A percentile compares a stretch with the other conserved stretches of the same genome.
phyloP scores from a whole-genome alignment of 2,888 invertebrate genomes.

The Muschampia plurimacula region DNA sequence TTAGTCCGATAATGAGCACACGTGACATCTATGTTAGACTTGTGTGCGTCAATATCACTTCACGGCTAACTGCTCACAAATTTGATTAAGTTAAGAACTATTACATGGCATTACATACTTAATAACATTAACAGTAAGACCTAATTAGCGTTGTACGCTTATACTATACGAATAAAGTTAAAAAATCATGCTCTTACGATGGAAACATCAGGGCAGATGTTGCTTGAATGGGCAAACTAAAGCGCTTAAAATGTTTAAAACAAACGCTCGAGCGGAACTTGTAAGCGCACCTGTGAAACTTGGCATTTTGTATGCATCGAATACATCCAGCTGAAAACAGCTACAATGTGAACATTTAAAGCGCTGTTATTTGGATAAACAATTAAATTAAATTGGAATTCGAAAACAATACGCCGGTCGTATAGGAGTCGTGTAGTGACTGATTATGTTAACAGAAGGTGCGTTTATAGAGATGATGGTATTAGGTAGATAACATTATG shows the following conservation, averaged over 20 bases:
- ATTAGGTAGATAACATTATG: not conserved
- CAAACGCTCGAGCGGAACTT: not conserved
- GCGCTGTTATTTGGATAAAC: conserved; percentile 34
- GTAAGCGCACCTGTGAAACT: conserved; percentile 1
- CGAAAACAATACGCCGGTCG: conserved; percentile 24
- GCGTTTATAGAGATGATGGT: not conserved
- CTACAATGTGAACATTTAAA: conserved; percentile 21
- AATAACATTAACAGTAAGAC: no score
- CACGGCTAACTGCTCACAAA: no score
- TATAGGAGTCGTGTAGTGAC: conserved; percentile 16
- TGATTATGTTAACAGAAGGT: conserved; percentile 3
- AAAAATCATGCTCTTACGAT: not conserved
- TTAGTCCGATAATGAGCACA: no score
- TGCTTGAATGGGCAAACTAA: conserved; percentile 1
- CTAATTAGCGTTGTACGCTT: no score
- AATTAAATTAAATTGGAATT: conserved; percentile 37
- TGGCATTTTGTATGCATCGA: conserved; percentile 3
- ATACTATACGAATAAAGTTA: not conserved
- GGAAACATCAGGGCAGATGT: not conserved
- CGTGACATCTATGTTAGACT: no score
- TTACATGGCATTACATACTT: no score
- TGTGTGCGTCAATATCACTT: no score
- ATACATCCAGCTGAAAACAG: conserved; percentile 1
- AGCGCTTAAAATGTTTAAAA: conserved; percentile 2
- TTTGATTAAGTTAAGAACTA: no score